Conservation (phyloP, 1,140 invertebrate species). For the Pogonus chalceus region DNA sequence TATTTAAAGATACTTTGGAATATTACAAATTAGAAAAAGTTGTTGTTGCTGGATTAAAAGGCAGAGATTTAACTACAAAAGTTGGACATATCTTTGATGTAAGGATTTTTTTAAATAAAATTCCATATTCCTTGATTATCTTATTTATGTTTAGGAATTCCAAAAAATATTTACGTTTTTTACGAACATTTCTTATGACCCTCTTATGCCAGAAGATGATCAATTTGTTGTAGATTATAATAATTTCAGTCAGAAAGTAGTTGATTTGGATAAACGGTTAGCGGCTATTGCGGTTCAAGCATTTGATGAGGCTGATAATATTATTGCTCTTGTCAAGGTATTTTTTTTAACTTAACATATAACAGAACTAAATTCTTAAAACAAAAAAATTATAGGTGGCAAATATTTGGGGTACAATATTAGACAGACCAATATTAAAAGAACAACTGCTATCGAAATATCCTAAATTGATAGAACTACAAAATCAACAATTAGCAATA, state of each 20-base stretch:
- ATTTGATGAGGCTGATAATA: constrained; percentile 64
- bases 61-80: constrained; percentile 47
- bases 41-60: constrained; percentile 70
- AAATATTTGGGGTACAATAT: constrained; percentile 59
- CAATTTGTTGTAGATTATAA: constrained; percentile 52
- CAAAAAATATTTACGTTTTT: constrained; percentile 56
- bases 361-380: too few species aligned
- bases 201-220: constrained; percentile 55
- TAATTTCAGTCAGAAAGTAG: constrained; percentile 42
- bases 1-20: constrained; percentile 64
- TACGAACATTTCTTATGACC: constrained; percentile 55
- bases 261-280: constrained; percentile 62
- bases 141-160: constrained; percentile 57
- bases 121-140: neutral
- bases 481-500: constrained; percentile 53
- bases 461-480: constrained; percentile 41
- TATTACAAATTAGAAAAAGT: constrained; percentile 81
- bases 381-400: constrained; percentile 50
- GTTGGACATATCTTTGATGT: constrained; percentile 37
- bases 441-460: constrained; percentile 53
- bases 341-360: constrained; percentile 7
- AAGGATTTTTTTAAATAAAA: neutral
- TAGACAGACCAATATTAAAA: constrained; percentile 60
- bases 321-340: constrained; percentile 49
- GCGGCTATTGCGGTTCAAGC: constrained; percentile 64